Percentiles rank a stretch among this genome's conserved stretches.
These are phyloP conservation scores for Philereme vetulata DNA, from an alignment of 2,888 invertebrate genomes.

Conservation along the genomic window DNA sequence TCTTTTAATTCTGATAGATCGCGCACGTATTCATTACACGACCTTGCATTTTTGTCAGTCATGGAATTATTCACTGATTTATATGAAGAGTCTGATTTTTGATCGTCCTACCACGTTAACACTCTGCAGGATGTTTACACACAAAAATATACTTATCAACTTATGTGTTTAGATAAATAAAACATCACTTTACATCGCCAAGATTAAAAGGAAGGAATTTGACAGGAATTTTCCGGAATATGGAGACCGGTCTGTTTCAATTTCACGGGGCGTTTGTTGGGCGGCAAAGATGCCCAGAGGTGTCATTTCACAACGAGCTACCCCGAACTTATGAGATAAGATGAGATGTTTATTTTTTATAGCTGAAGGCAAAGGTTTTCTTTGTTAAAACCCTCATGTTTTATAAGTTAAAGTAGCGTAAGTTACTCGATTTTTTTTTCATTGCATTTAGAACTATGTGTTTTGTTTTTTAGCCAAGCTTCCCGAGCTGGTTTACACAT, in stretches of 20 bases:
- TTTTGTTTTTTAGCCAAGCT: no score
- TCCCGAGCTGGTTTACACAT: no score
- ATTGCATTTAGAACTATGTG: no score
- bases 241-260: constrained; percentile 76
- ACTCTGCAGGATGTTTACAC: not conserved
- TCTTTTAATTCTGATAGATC: constrained; percentile 82
- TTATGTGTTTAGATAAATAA: constrained; percentile 1
- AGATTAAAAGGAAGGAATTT: constrained; percentile 58
- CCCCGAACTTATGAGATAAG: constrained; percentile 68
- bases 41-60: constrained; percentile 54
- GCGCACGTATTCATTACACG: constrained; percentile 73
- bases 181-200: constrained; percentile 47
- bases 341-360: constrained; percentile 67
- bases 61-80: constrained; percentile 25
- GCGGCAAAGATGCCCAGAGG: constrained; percentile 78
- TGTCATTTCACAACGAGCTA: constrained; percentile 75
- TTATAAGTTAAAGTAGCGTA: constrained; percentile 14
- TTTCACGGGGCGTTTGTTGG: constrained; percentile 81
- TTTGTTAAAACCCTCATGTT: constrained; percentile 42
- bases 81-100: constrained; percentile 8
- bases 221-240: constrained; percentile 63
- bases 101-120: not conserved
- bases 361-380: constrained; percentile 50
- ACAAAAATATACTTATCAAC: not conserved
- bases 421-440: not conserved